These are phyloP conservation scores for Ispidina lecontei DNA, from an alignment of 2,797 vertebrate genomes.

Conservation along the genomic window DNA sequence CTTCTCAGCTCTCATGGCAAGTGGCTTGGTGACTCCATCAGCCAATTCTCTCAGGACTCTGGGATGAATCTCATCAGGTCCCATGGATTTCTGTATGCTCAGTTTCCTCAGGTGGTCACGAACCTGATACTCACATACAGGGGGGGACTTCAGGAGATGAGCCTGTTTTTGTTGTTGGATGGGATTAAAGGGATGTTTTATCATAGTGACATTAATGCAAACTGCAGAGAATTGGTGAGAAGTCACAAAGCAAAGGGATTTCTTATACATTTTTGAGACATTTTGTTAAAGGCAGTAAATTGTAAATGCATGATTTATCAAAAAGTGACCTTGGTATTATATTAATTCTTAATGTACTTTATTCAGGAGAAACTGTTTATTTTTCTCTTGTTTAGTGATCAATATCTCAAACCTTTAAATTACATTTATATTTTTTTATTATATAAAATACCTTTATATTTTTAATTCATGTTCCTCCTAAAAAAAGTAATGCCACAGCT, in stretches of 20 bases:
- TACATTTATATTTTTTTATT: background rate
- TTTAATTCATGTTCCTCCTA: background rate
- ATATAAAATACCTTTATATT: background rate
- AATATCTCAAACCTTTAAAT: background rate
- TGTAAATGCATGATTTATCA: background rate
- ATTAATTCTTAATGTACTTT: background rate
- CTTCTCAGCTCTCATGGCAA: no score
- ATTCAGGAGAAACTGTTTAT: background rate
- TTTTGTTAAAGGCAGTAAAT: background rate
- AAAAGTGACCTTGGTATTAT: background rate
- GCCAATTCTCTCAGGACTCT: no score
- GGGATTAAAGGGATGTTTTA: background rate
- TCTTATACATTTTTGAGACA: background rate
- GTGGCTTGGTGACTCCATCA: no score
- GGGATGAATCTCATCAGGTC: no score
- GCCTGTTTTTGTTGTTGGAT: background rate
- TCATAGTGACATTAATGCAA: background rate
- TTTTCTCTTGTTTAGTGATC: background rate
- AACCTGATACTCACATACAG: no score
- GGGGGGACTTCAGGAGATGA: background rate
- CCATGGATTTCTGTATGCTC: no score
- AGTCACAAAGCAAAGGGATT: background rate
- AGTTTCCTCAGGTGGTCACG: no score
- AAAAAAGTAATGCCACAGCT: fast-evolving
- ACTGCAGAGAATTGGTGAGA: background rate